Base-by-base conservation (phyloP, 2,888 invertebrate genomes). In the Andrena haemorrhoa region DNA sequence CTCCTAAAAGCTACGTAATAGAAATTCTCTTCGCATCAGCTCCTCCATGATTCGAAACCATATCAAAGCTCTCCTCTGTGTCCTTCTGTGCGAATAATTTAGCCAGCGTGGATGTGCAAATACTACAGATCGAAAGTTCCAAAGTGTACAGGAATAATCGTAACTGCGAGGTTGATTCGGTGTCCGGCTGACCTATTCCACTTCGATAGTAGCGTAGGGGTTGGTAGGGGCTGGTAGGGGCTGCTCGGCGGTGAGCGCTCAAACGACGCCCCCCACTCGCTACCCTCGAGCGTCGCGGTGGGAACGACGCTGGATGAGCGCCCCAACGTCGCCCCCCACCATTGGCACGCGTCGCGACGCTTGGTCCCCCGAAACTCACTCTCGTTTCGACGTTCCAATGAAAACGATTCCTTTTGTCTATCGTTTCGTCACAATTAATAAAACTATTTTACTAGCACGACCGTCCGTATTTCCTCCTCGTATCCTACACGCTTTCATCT, bases 101-200 rank as follows among this genome's bases (percentile, higher is more conserved):
- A n/a, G 1, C 26, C 0, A 12, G 7, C 31, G 10, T n/a, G 12
- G 49, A 4, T 23, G 33, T 8, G 1, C 29, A 12, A 23, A 68
- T 23, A 4, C 16, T 16, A 4, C 23, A 0, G 29, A 20, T 64
- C n/a, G 60, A 65, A 71, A 71, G 51, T 78, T 79, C 35, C 6
- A 33, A 71, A 77, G 71, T 20, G 79, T 61, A 77, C 60, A 79
- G 71, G 26, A 78, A 79, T 71, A 78, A 71, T 71, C 51, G 71
- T 53, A 64, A 47, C 60, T 77, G 53, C 31, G 51, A 66, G 65
- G 72, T 72, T 72, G 78, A 78, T 78, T 78, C 72, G 35, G 79
- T 64, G 78, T 65, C 78, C 78, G 79, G 78, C 71, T 79, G 79
- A 79, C 79, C 79, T 79, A 60, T 79, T 79, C 78, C 33, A 79